phyloP scores from a whole-genome alignment of 1,140 invertebrate species.

The Drosophila kurseongensis region DNA sequence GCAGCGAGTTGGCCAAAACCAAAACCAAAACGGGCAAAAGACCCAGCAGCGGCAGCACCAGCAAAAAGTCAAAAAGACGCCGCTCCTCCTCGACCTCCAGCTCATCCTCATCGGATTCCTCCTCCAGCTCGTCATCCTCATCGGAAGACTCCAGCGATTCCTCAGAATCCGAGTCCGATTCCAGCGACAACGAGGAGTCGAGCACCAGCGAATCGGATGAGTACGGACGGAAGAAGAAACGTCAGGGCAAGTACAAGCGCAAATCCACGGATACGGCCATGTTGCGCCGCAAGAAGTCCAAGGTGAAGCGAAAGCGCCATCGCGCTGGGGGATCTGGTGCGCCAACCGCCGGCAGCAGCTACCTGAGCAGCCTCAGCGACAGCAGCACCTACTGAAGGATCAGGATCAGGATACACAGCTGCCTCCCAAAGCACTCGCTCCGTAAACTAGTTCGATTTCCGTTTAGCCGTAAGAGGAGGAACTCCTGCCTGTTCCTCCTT shows the following conservation, averaged over 20 bases:
- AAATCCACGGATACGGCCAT: slow-evolving; percentile 71
- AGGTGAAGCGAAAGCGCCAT: slow-evolving; percentile 75
- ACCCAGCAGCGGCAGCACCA: slow-evolving; percentile 38
- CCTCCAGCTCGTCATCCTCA: slow-evolving; percentile 36
- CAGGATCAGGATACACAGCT: slow-evolving; percentile 22
- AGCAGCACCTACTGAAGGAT: slow-evolving; percentile 69
- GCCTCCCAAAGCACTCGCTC: slow-evolving; percentile 34
- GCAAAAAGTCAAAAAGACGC: slow-evolving; percentile 65
- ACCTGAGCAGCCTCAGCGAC: slow-evolving; percentile 75
- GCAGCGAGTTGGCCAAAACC: slow-evolving; percentile 23
- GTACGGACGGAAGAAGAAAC: slow-evolving; percentile 79
- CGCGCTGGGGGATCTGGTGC: slow-evolving; percentile 50
- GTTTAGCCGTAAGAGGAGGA: slow-evolving; percentile 13
- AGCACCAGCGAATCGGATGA: slow-evolving; percentile 80
- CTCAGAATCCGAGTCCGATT: slow-evolving; percentile 68
- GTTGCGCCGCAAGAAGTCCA: slow-evolving; percentile 74
- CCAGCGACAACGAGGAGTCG: slow-evolving; percentile 80
- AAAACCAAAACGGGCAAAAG: slow-evolving; percentile 45
- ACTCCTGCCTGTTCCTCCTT: neutral
- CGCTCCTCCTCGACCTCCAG: slow-evolving; percentile 50
- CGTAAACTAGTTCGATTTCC: slow-evolving; percentile 34
- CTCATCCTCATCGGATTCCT: slow-evolving; percentile 31
- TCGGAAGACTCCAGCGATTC: slow-evolving; percentile 15
- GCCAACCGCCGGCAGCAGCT: slow-evolving; percentile 59
- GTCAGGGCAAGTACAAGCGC: slow-evolving; percentile 79